Percentiles rank a stretch among this genome's conserved stretches.
phyloP scores from a whole-genome alignment of 2,113 vertebrate species.

The Pristiophorus japonicus region DNA sequence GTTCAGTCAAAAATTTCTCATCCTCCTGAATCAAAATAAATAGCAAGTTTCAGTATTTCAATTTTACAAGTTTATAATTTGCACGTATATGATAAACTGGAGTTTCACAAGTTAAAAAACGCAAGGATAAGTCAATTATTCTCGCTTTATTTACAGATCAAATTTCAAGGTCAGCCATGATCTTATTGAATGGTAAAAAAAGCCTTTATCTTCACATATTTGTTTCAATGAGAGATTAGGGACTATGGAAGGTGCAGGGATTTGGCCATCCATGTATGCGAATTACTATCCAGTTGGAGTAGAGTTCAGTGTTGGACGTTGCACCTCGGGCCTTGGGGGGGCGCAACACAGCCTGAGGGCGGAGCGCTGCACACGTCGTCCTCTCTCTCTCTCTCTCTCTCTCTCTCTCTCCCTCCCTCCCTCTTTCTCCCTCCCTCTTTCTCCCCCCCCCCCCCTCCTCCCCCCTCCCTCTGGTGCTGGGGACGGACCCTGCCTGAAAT shows the following conservation, averaged over 20 bases:
- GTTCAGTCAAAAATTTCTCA: constrained; percentile 95
- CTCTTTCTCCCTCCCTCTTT: no score
- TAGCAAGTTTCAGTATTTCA: constrained; percentile 15
- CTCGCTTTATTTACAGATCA: background rate
- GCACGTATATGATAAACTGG: background rate
- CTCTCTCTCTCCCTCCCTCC: no score
- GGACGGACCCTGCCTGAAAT: no score
- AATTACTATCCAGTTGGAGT: background rate
- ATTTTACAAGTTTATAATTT: background rate
- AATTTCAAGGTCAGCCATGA: no score
- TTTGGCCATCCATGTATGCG: background rate
- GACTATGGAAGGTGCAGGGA: background rate
- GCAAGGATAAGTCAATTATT: background rate
- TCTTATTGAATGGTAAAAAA: no score
- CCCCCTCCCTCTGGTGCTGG: no score
- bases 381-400: no score
- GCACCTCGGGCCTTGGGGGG: background rate
- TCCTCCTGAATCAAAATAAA: constrained; percentile 72
- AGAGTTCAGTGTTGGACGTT: background rate
- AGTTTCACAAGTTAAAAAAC: background rate
- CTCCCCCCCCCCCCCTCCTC: no score
- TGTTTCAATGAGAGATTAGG: background rate
- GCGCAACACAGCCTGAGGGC: background rate
- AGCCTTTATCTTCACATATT: background rate
- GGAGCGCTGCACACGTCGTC: no score